Conservation (phyloP, 2,113 vertebrate species). For the Nanorana parkeri region DNA sequence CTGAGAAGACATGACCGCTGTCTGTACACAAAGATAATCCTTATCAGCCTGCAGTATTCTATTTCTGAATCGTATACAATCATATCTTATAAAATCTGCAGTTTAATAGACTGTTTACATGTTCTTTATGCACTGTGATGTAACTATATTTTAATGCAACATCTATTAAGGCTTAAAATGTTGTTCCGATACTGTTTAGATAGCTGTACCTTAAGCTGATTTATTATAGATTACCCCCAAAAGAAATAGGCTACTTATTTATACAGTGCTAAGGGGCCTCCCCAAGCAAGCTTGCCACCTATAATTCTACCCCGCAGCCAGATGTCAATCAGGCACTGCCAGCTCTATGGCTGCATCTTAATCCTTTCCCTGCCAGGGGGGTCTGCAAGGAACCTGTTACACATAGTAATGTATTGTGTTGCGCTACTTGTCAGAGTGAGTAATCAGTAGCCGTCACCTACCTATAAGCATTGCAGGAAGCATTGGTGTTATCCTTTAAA, state of each 20-base stretch:
- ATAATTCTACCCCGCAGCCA: slow-evolving; percentile 45
- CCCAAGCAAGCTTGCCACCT: slow-evolving; percentile 36
- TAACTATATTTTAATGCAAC: no score
- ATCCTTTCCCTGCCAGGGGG: slow-evolving; percentile 49
- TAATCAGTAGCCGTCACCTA: not conserved
- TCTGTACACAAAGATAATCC: no score
- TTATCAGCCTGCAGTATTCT: no score
- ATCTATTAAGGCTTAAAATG: slow-evolving; percentile 8
- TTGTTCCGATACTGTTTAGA: slow-evolving; percentile 20
- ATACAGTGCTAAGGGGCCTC: slow-evolving; percentile 49
- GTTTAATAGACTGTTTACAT: no score
- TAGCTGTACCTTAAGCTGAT: not conserved
- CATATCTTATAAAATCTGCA: no score
- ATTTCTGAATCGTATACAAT: no score
- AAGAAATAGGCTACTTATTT: slow-evolving; percentile 45
- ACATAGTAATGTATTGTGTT: slow-evolving; percentile 25
- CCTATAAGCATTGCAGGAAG: slow-evolving; percentile 1
- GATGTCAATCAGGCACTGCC: slow-evolving; percentile 52
- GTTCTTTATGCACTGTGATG: no score
- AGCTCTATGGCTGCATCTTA: slow-evolving; percentile 45
- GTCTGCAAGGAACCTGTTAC: slow-evolving; percentile 18
- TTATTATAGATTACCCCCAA: slow-evolving; percentile 39
- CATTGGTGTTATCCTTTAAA: not conserved
- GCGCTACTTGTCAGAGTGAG: slow-evolving; percentile 3
- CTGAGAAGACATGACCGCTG: no score